Percentiles rank a stretch among this genome's conserved stretches.
Conservation (phyloP, 2,797 vertebrate genomes). For the Labeo calbasu region DNA sequence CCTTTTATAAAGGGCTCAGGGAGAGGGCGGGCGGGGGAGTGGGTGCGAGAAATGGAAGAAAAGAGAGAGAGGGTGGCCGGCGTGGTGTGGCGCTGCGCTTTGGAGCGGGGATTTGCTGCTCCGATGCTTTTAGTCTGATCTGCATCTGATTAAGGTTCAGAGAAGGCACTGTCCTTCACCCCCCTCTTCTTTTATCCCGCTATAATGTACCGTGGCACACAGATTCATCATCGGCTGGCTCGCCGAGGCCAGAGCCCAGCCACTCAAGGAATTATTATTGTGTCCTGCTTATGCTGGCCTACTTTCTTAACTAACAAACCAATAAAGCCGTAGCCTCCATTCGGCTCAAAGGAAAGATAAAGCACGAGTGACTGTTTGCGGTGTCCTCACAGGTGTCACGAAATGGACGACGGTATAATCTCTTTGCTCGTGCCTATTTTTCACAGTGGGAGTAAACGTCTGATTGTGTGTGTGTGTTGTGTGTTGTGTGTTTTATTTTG, state of each 20-base stretch:
- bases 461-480: slow-evolving; percentile 21
- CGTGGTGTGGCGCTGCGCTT: slow-evolving; percentile 65
- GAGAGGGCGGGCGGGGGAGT: slow-evolving; percentile 50
- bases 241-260: slow-evolving; percentile 68
- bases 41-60: slow-evolving; percentile 58
- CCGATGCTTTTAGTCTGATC: slow-evolving; percentile 88
- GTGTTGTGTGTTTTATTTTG: slow-evolving; percentile 25
- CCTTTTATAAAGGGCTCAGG: slow-evolving; percentile 73
- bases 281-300: slow-evolving; percentile 70
- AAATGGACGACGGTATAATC: slow-evolving; percentile 38
- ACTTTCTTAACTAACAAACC: slow-evolving; percentile 67
- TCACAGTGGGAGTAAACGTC: slow-evolving; percentile 8
- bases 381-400: slow-evolving; percentile 40
- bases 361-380: slow-evolving; percentile 18
- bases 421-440: slow-evolving; percentile 33
- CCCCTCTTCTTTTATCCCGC: slow-evolving; percentile 82
- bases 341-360: slow-evolving; percentile 40
- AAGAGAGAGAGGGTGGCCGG: slow-evolving; percentile 70
- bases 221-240: slow-evolving; percentile 79
- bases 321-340: slow-evolving; percentile 55
- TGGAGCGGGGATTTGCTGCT: slow-evolving; percentile 87
- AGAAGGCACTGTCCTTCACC: slow-evolving; percentile 88
- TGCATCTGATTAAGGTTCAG: slow-evolving; percentile 90
- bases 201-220: slow-evolving; percentile 79
- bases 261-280: slow-evolving; percentile 79